A percentile compares a stretch with the other conserved stretches of the same genome.
Evolutionary conservation across 2,797 vertebrate species (phyloP).

Genomic region (Liparis tanakae): DNA sequence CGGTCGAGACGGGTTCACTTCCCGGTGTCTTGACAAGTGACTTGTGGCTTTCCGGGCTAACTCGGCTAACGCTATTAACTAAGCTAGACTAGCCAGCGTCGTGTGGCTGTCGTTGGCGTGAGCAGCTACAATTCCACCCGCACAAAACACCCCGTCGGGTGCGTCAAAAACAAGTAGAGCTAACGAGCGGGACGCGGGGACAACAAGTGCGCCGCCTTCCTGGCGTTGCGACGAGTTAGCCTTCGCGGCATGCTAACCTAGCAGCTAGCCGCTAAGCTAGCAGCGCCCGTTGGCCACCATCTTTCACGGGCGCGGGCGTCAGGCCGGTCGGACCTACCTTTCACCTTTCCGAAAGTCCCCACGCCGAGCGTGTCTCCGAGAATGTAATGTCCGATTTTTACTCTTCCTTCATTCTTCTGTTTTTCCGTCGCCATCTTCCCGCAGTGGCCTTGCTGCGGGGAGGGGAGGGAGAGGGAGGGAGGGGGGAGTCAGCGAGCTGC

Average conservation of each 20-base stretch:
- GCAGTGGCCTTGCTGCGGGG: constrained; percentile 83
- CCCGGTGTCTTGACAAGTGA: constrained; percentile 67
- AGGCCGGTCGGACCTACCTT: constrained; percentile 82
- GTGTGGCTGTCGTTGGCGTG: fast-evolving
- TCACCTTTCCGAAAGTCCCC: constrained; percentile 97
- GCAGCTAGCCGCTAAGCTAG: constrained; percentile 68
- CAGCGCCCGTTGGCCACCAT: constrained; percentile 36
- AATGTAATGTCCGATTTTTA: constrained; percentile 97
- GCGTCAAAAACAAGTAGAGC: constrained; percentile 2
- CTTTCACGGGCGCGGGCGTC: constrained; percentile 38
- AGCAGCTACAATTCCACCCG: not conserved
- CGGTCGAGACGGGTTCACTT: constrained; percentile 47
- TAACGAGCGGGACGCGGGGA: constrained; percentile 25
- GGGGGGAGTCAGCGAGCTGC: constrained; percentile 55
- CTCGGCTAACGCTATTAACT: constrained; percentile 27
- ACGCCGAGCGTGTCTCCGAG: constrained; percentile 95
- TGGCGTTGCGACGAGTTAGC: constrained; percentile 63
- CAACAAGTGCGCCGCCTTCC: constrained; percentile 66
- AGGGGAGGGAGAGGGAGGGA: constrained; percentile 2
- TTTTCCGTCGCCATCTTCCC: constrained; percentile 98
- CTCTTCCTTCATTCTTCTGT: constrained; percentile 93
- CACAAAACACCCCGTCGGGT: not conserved
- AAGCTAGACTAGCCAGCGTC: not conserved
- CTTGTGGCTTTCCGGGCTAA: constrained; percentile 66
- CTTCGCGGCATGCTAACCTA: constrained; percentile 56